Base-by-base conservation (phyloP, 2,113 vertebrate species). In the Cinclus mexicanus region DNA sequence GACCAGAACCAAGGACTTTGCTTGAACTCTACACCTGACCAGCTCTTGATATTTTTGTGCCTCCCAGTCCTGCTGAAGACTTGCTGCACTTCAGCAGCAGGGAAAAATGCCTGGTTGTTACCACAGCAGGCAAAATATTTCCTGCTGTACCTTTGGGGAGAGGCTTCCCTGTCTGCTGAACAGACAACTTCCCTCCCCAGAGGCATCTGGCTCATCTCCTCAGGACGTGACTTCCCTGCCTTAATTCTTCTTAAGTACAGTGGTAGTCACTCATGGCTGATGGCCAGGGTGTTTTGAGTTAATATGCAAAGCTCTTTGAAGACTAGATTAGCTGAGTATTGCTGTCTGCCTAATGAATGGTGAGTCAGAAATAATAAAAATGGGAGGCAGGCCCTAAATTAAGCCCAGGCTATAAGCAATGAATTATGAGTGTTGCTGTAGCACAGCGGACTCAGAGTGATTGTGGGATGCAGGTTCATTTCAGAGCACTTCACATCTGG, bases 331-430 rank as follows among this genome's bases (percentile, higher is more conserved):
- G 90, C 67, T 25, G 31, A 89, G 47, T 47, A 22, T 63, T 92
- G 85, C 93, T 88, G 71, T 26, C 87, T 94, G 63, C 78, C 68
- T 82, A 74, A 89, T 46, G 64, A 88, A 23, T 70, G 35, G 4
- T 88, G 93, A 93, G 87, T 90, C 93, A 95, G 82, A 83, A 95
- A 68, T 42, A 81, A 85, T 25, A 77, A 60, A 93, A 94, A 74
- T 14, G 46, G 52, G 92, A 90, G 75, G 57, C 41, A 74, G 47
- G 29, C 10, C 78, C 63, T 74, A 80, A 93, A 83, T 65, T 39
- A 74, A 90, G 78, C 31, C 63, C 33, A 49, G 25, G 53, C 60
- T 93, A n/a, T 56, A 83, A 89, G 87, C 39, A 59, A 12, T 68
- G 87, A 65, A 50, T 87, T 46, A 19, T 9, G 12, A 86, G 74